phyloP scores from a whole-genome alignment of 2,113 vertebrate genomes.

The Pitta sordida region DNA sequence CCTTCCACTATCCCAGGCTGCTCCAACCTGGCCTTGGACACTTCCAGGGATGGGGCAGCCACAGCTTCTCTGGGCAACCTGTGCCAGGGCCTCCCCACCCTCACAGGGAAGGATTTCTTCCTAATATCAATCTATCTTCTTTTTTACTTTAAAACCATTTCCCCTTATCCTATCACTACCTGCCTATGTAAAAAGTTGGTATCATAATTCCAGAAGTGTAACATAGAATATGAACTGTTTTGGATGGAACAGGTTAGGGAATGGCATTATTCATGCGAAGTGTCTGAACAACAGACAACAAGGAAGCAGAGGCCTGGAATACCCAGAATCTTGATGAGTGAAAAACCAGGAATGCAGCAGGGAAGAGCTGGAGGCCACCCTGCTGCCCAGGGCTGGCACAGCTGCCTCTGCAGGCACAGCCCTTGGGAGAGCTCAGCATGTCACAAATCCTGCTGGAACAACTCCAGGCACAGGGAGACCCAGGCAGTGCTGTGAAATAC shows the following conservation, averaged over 20 bases:
- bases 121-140: not conserved
- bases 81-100: not conserved
- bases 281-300: not conserved
- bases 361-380: not conserved
- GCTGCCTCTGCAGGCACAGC: not conserved
- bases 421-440: not conserved
- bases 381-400: not conserved
- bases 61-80: not conserved
- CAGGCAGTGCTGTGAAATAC: not conserved
- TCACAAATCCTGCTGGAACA: not conserved
- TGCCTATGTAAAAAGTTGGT: not conserved
- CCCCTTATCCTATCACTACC: not conserved
- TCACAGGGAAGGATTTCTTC: not conserved
- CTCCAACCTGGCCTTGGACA: too few species aligned
- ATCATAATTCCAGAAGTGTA: not conserved
- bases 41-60: not conserved
- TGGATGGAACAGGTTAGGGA: not conserved
- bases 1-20: fast-evolving
- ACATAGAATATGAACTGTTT: not conserved
- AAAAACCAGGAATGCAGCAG: not conserved
- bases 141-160: not conserved
- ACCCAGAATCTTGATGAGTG: not conserved
- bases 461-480: not conserved
- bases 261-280: not conserved
- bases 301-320: not conserved